Conservation (phyloP, 1,140 invertebrate genomes). For the Acromyrmex echinatior region DNA sequence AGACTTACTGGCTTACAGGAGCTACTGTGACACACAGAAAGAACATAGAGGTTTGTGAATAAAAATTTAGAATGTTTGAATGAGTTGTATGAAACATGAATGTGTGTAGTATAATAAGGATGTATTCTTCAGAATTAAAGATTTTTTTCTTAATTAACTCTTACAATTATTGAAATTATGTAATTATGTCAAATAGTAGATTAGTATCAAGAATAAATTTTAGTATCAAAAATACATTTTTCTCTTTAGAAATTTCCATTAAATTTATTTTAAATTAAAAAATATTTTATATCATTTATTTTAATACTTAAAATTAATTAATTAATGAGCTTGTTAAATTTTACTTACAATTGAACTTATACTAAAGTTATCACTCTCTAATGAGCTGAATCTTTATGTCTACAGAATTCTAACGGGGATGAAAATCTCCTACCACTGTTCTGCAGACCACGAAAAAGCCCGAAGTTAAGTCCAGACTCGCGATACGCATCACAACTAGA, state of each 20-base stretch:
- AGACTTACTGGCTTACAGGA: conserved; percentile 96
- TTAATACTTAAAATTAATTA: conserved; percentile 1
- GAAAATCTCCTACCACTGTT: conserved; percentile 92
- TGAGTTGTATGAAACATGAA: background rate
- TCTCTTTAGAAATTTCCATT: background rate
- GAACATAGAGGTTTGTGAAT: conserved; percentile 85
- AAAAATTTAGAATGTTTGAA: background rate
- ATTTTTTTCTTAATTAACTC: too few relatives aligned
- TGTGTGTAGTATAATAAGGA: background rate
- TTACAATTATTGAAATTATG: background rate
- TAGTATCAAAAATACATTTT: background rate
- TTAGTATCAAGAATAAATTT: background rate
- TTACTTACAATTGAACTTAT: background rate
- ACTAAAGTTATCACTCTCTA: background rate
- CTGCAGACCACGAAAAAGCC: conserved; percentile 92
- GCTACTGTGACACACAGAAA: conserved; percentile 86
- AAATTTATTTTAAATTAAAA: conserved; percentile 9
- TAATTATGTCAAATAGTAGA: background rate
- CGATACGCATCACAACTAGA: conserved; percentile 88
- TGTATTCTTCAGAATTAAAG: background rate
- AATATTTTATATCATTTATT: background rate
- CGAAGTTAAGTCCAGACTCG: conserved; percentile 91
- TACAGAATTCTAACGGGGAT: conserved; percentile 90
- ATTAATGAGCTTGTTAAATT: background rate
- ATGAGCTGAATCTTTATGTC: conserved; percentile 34